Evolutionary conservation across 2,888 invertebrate species (phyloP).

Genomic region (Noctua fimbriata): DNA sequence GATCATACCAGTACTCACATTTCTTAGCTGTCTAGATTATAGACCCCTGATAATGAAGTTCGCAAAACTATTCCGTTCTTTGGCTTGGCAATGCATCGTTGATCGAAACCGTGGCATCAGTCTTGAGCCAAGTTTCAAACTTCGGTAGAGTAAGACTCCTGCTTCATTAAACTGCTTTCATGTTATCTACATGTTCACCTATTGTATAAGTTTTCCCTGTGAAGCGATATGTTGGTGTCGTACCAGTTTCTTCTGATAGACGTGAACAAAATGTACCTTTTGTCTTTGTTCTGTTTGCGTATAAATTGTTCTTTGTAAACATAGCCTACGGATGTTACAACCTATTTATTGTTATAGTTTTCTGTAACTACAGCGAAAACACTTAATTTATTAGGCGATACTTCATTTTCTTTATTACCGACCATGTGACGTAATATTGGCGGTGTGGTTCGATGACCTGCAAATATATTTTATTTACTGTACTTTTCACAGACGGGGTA

Average conservation of each 20-base stretch:
- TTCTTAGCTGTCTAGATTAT: constrained; percentile 17
- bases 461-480: constrained; percentile 22
- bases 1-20: neutral
- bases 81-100: constrained; percentile 61
- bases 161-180: constrained; percentile 71
- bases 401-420: constrained; percentile 49
- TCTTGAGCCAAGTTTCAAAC: constrained; percentile 68
- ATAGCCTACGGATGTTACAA: constrained; percentile 24
- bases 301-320: constrained; percentile 37
- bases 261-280: constrained; percentile 39
- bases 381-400: constrained; percentile 34
- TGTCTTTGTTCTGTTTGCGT: constrained; percentile 17
- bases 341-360: constrained; percentile 40
- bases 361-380: constrained; percentile 35
- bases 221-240: constrained; percentile 14
- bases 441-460: constrained; percentile 33
- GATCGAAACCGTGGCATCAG: constrained; percentile 59
- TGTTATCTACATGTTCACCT: constrained; percentile 64
- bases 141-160: constrained; percentile 57
- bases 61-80: constrained; percentile 48
- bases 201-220: constrained; percentile 33
- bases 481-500: neutral
- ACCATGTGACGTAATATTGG: constrained; percentile 42
- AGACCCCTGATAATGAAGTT: constrained; percentile 46
- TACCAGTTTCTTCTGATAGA: constrained; percentile 10